Conservation (phyloP, 2,113 vertebrate genomes). For the Oceanodroma tethys region DNA sequence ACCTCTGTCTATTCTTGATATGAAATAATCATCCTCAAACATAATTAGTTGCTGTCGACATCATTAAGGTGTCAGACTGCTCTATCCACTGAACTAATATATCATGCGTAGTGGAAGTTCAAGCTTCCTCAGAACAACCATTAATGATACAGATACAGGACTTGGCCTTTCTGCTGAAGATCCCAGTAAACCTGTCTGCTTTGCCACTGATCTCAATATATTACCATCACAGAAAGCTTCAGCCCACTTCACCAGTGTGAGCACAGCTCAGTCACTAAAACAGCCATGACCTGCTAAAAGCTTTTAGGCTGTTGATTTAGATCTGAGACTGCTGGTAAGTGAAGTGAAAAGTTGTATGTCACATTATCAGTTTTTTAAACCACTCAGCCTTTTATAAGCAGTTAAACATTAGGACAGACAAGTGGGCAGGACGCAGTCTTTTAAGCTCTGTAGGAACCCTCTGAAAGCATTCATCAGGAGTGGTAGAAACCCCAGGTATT, state of each 20-base stretch:
- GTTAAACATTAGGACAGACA: background rate
- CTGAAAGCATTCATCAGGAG: background rate
- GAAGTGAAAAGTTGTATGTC: background rate
- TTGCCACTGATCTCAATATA: background rate
- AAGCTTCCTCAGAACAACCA: background rate
- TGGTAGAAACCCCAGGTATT: background rate
- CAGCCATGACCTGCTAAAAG: background rate
- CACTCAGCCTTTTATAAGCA: background rate
- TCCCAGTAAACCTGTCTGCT: conserved; percentile 19
- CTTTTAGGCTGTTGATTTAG: conserved; percentile 32
- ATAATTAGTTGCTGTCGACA: conserved; percentile 15
- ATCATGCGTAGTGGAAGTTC: background rate
- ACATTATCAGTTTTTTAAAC: background rate
- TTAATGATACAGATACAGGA: background rate
- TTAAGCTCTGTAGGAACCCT: background rate
- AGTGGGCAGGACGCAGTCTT: background rate
- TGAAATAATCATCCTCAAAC: conserved; percentile 4
- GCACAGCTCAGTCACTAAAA: background rate
- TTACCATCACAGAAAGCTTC: background rate
- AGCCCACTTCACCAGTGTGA: background rate
- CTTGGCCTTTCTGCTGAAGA: background rate
- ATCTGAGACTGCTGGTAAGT: conserved; percentile 12
- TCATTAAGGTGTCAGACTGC: background rate
- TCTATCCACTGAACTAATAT: background rate
- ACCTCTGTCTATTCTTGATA: background rate